These are phyloP conservation scores for Gymnarchus niloticus DNA, from an alignment of 2,113 vertebrate species.

Conservation along the genomic window DNA sequence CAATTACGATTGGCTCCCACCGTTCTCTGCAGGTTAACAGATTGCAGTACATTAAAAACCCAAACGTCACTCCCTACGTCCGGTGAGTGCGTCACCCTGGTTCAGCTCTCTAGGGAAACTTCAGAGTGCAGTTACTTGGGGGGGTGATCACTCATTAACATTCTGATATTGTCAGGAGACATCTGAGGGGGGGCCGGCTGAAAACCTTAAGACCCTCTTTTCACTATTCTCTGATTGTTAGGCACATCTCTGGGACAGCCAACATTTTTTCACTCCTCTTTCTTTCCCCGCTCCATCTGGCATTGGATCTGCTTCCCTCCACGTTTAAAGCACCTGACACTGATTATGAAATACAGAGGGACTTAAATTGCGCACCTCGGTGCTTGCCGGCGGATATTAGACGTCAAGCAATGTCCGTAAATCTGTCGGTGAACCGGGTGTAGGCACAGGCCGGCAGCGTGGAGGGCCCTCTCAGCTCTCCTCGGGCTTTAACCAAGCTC, in stretches of 20 bases:
- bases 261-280: background rate
- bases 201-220: background rate
- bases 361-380: background rate
- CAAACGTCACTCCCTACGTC: background rate
- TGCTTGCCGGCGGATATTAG: background rate
- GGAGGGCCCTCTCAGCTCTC: background rate
- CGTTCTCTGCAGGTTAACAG: background rate
- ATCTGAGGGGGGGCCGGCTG: background rate
- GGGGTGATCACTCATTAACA: background rate
- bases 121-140: background rate
- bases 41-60: background rate
- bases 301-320: no score
- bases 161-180: background rate
- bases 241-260: background rate
- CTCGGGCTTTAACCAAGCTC: background rate
- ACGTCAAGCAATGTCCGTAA: background rate
- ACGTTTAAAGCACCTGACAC: background rate
- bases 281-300: background rate
- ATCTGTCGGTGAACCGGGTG: background rate
- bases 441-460: background rate
- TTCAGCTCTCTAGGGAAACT: background rate
- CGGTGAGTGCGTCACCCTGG: background rate
- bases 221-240: background rate
- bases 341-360: background rate
- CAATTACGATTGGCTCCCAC: background rate